phyloP scores from a whole-genome alignment of 1,140 invertebrate species.

The Pygmarrhopalites habei region DNA sequence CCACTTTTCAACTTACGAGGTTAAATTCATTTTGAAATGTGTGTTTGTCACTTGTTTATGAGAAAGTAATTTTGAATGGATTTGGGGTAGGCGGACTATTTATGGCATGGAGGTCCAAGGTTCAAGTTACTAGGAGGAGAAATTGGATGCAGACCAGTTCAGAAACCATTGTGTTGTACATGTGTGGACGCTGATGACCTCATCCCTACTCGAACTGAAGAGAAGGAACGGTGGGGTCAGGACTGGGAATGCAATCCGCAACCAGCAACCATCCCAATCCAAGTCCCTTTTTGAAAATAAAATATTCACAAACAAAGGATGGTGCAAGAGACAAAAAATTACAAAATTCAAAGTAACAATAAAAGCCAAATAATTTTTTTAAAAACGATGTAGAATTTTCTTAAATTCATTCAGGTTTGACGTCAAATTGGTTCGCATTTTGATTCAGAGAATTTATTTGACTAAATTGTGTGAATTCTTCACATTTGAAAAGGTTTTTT shows the following conservation, averaged over 20 bases:
- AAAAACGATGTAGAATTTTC: no score
- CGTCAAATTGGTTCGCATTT: no score
- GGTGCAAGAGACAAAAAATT: no score
- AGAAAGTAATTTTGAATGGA: background rate
- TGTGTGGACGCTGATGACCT: slow-evolving; percentile 20
- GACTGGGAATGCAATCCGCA: slow-evolving; percentile 32
- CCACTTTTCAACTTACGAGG: slow-evolving; percentile 29
- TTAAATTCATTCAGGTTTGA: no score
- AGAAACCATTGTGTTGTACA: slow-evolving; percentile 25
- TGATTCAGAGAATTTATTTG: no score
- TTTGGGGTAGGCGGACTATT: slow-evolving; percentile 27
- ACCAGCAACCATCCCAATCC: slow-evolving; percentile 13
- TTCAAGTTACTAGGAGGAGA: slow-evolving; percentile 33
- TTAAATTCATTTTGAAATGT: background rate
- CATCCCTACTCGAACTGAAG: slow-evolving; percentile 31
- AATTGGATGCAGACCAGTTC: slow-evolving; percentile 19
- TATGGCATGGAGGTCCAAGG: slow-evolving; percentile 18
- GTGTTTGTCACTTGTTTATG: background rate
- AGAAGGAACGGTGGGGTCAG: slow-evolving; percentile 37
- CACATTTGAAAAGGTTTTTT: no score
- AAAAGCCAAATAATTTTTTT: no score
- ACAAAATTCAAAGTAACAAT: no score
- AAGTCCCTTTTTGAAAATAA: background rate
- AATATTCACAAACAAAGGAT: no score
- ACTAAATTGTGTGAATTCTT: no score